Percentiles rank a stretch among this genome's conserved stretches.
phyloP scores from a whole-genome alignment of 2,888 invertebrate species.

The Drosophila fulvimacula region DNA sequence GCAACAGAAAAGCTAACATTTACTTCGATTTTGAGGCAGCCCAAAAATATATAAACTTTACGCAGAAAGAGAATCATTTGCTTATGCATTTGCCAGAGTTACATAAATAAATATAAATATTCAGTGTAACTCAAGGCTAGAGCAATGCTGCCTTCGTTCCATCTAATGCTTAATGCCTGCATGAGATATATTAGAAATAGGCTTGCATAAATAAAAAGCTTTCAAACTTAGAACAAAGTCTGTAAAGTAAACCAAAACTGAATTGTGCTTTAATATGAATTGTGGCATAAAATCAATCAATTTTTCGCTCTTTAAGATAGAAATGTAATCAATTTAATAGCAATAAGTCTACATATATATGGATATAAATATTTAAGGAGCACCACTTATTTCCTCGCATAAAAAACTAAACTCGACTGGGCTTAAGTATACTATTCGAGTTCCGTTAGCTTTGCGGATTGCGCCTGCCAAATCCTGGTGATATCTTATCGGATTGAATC shows the following conservation, averaged over 20 bases:
- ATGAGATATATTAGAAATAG: background rate
- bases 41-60: background rate
- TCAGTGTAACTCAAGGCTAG: background rate
- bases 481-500: slow-evolving; percentile 46
- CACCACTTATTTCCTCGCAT: background rate
- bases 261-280: background rate
- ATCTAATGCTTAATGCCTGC: background rate
- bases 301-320: too few relatives aligned
- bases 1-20: background rate
- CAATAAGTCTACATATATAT: background rate
- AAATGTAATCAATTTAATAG: slow-evolving; percentile 8
- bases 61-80: background rate
- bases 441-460: slow-evolving; percentile 43
- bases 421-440: slow-evolving; percentile 27
- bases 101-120: background rate
- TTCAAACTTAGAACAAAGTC: background rate
- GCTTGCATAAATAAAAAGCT: background rate
- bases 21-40: background rate
- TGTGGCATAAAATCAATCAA: background rate
- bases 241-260: background rate
- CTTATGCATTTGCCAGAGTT: background rate
- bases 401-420: slow-evolving; percentile 29
- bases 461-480: slow-evolving; percentile 27
- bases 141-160: background rate
- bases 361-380: background rate